Evolutionary conservation across 2,888 invertebrate genomes (phyloP).

Genomic region (Amphimallon solstitiale): DNA sequence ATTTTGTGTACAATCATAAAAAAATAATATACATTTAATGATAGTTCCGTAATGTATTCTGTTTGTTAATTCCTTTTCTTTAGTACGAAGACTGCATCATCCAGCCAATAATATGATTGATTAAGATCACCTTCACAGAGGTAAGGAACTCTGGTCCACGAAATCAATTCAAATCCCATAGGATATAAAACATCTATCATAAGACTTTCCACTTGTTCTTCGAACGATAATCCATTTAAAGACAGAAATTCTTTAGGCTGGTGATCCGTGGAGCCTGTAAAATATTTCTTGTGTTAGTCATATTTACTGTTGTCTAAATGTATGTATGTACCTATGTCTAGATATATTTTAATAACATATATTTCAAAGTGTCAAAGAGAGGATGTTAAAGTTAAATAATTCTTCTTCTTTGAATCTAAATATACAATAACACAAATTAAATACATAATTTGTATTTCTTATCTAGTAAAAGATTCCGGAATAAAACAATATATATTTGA

Average conservation of each 20-base stretch:
- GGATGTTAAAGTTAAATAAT: no score
- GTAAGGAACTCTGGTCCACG: conserved; percentile 93
- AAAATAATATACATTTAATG: conserved; percentile 9
- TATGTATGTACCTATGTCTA: not conserved
- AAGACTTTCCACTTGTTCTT: conserved; percentile 83
- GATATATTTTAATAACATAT: no score
- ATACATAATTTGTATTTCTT: no score
- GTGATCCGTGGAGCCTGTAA: conserved; percentile 73
- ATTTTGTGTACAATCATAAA: not conserved
- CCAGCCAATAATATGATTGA: conserved; percentile 90
- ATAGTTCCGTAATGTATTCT: not conserved
- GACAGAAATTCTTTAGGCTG: conserved; percentile 76
- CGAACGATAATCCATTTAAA: conserved; percentile 75
- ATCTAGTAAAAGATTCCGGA: no score
- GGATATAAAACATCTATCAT: conserved; percentile 70
- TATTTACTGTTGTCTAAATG: no score
- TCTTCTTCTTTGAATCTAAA: no score
- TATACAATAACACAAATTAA: no score
- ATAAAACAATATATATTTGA: no score
- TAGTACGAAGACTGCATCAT: conserved; percentile 89
- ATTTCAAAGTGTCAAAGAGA: no score
- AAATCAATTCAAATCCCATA: conserved; percentile 78
- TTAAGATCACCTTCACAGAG: conserved; percentile 96
- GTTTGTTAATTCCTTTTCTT: conserved; percentile 57
- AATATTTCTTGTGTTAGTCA: not conserved